Evolutionary conservation across 2,888 invertebrate genomes (phyloP), one percentile per base, ranked within the genome.

Genomic region (Latrodectus elegans): DNA sequence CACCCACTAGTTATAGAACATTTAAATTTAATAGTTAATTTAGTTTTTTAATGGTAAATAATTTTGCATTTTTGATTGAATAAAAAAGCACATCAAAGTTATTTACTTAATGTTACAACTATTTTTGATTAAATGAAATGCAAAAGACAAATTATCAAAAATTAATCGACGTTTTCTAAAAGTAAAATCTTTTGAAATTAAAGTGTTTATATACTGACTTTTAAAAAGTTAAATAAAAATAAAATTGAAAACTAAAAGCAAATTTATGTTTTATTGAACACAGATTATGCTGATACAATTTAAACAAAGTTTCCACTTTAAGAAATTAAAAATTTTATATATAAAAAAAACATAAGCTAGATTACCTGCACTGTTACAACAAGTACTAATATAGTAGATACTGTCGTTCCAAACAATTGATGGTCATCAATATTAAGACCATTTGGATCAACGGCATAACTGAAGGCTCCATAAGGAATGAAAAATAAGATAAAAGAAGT

Each of bases 401-500:
- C 97, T 84, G 97, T 97, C 92, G 97, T 97, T 91, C 99, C 99
- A 91, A 99, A 94, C 90, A 98, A 94, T 95, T 98, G 97, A 92
- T 97, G 97, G 93, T 98, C 99, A 89, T 97, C 96, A 91, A 98
- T 93, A 91, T 96, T 96, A 91, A 95, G 95, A 77, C 99, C 99
- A 92, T 95, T 95, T 11, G 96, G 95, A 90, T 96, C 95, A 89
- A 97, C 94, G 65, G 97, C 97, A 92, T 97, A 96, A 92, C 95
- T 96, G 93, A 98, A 98, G 90, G 97, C 96, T 92, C 97, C 93
- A 92, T 99, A 99, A 0, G 99, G 97, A 92, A 99, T 96, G 91
- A 99, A 96, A 93, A 99, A 99, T 90, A 99, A 94, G 90, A 99
- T 96, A 91, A 98, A 95, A 88, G 99, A 99, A 17, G 99, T 97